Conservation (phyloP, 2,888 invertebrate genomes). For the Lasioglossum figueresi region DNA sequence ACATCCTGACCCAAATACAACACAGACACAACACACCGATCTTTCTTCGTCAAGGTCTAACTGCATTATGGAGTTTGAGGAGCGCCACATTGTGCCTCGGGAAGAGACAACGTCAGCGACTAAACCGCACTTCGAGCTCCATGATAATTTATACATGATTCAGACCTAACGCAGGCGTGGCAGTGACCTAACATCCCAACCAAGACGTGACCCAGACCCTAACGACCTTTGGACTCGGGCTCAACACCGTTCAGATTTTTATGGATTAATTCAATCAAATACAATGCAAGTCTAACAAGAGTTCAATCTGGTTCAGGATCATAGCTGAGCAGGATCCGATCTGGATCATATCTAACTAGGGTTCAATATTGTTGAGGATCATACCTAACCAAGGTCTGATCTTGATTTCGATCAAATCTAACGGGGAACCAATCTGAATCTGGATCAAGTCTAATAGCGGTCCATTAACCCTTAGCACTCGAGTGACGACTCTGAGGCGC, state of each 20-base stretch:
- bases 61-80: background rate
- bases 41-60: background rate
- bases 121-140: background rate
- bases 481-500: too few relatives aligned
- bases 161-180: background rate
- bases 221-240: background rate
- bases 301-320: too few relatives aligned
- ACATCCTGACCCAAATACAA: background rate
- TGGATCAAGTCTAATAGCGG: too few relatives aligned
- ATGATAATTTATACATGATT: background rate
- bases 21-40: background rate
- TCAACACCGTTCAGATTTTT: background rate
- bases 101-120: background rate
- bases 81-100: background rate
- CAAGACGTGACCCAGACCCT: background rate
- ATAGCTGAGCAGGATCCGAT: too few relatives aligned
- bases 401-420: too few relatives aligned
- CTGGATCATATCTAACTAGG: too few relatives aligned
- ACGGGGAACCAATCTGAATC: too few relatives aligned
- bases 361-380: too few relatives aligned
- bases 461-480: too few relatives aligned
- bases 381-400: too few relatives aligned
- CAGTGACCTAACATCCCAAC: background rate
- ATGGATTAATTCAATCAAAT: background rate
- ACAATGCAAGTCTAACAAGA: background rate